Evolutionary conservation across 2,113 vertebrate species (phyloP).

Genomic region (Podilymbus podiceps): DNA sequence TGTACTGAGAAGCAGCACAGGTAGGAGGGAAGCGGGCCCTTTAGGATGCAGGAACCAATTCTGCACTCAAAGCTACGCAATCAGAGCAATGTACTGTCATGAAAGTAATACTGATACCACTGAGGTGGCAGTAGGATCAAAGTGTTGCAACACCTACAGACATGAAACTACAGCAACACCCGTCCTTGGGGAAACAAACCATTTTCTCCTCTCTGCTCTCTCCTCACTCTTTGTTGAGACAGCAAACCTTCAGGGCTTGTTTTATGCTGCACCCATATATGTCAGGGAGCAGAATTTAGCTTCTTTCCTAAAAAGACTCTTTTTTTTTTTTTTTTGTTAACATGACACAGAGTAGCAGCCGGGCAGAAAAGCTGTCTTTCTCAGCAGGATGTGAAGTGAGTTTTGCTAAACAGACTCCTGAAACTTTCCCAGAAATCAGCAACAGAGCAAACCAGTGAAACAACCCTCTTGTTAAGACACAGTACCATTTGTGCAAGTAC

Average conservation of each 20-base stretch:
- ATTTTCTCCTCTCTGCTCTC: not conserved
- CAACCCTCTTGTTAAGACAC: not conserved
- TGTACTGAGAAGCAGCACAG: not conserved
- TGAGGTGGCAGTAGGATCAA: not conserved
- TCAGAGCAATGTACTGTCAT: not conserved
- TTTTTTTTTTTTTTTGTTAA: not conserved
- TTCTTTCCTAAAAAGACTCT: not conserved
- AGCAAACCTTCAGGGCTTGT: not conserved
- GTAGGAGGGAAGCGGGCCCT: not conserved
- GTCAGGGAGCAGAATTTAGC: not conserved
- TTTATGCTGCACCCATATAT: not conserved
- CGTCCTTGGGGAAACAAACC: not conserved
- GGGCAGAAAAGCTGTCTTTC: not conserved
- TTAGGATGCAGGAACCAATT: not conserved
- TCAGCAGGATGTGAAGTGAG: not conserved
- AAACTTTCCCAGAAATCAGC: not conserved
- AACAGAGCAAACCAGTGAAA: not conserved
- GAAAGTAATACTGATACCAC: not conserved
- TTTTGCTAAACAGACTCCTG: not conserved
- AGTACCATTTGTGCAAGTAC: not conserved
- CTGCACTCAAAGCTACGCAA: accelerated
- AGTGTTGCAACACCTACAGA: not conserved
- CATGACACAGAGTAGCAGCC: not conserved
- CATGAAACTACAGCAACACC: not conserved
- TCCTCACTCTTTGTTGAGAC: not conserved